These are phyloP conservation scores for Sepiola atlantica DNA, from an alignment of 2,888 invertebrate genomes.

Conservation along the genomic window DNA sequence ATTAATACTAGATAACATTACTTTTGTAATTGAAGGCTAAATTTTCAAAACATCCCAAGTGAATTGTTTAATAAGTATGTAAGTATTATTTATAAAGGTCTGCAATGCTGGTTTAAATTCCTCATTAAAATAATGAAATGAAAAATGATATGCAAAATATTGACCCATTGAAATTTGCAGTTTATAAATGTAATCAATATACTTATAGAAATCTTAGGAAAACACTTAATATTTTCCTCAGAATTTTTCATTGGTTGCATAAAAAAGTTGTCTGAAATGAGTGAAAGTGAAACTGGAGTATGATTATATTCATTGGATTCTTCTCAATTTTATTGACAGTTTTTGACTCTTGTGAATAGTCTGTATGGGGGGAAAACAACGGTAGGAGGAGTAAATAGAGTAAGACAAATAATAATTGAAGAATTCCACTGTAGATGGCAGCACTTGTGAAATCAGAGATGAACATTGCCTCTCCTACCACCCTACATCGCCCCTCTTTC, in stretches of 20 bases:
- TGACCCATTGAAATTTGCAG: background rate
- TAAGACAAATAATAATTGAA: constrained; percentile 12
- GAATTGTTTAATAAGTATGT: background rate
- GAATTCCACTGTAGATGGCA: constrained; percentile 32
- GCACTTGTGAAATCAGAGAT: constrained; percentile 32
- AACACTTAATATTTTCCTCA: background rate
- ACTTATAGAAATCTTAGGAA: background rate
- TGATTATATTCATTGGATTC: background rate
- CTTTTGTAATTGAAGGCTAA: too few relatives aligned
- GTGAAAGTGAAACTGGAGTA: background rate
- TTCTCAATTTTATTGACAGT: background rate
- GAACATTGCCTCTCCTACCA: background rate
- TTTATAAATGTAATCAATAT: background rate
- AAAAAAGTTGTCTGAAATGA: background rate
- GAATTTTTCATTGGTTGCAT: background rate
- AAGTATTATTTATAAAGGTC: too few relatives aligned
- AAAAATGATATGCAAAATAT: background rate
- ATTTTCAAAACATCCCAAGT: too few relatives aligned
- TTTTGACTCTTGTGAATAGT: constrained; percentile 2
- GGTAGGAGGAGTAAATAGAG: background rate
- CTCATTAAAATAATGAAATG: background rate
- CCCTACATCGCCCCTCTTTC: background rate
- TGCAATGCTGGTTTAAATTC: background rate
- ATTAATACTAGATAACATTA: too few relatives aligned
- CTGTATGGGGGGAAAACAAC: too few relatives aligned